Percentiles rank a stretch among this genome's conserved stretches.
Evolutionary conservation across 2,888 invertebrate species (phyloP).

Genomic region (Drosophila seclusa): DNA sequence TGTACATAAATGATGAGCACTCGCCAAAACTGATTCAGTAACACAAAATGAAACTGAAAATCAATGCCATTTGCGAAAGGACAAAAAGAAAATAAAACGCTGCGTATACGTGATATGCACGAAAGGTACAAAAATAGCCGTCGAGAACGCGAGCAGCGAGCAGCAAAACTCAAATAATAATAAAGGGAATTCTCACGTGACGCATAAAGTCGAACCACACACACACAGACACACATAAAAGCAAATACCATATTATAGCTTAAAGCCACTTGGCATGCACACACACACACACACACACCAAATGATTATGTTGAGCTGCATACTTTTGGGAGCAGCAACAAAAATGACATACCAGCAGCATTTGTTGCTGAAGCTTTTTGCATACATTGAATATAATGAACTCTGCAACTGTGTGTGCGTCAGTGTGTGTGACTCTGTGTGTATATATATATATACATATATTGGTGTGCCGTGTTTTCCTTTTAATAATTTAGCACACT

Average conservation of each 20-base stretch:
- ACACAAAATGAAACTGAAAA: slow-evolving; percentile 45
- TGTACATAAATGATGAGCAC: slow-evolving; percentile 30
- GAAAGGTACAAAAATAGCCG: slow-evolving; percentile 31
- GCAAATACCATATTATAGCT: slow-evolving; percentile 28
- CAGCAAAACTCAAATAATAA: slow-evolving; percentile 71
- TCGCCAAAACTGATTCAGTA: slow-evolving; percentile 12
- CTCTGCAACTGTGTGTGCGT: slow-evolving; percentile 26
- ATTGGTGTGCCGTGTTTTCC: slow-evolving; percentile 58
- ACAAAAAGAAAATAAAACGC: slow-evolving; percentile 28
- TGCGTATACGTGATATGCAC: slow-evolving; percentile 75
- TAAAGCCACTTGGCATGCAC: slow-evolving; percentile 26
- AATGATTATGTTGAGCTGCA: slow-evolving; percentile 71
- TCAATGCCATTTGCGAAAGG: slow-evolving; percentile 60
- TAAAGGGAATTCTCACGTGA: slow-evolving; percentile 79
- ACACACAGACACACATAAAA: background rate
- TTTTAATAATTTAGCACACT: slow-evolving; percentile 73
- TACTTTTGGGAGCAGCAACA: slow-evolving; percentile 62
- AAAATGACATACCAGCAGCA: slow-evolving; percentile 51
- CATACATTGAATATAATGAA: slow-evolving; percentile 74
- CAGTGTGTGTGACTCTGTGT: slow-evolving; percentile 18
- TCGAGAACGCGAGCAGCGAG: slow-evolving; percentile 7
- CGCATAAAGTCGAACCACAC: slow-evolving; percentile 65
- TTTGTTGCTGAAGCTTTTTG: slow-evolving; percentile 66
- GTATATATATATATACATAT: slow-evolving; percentile 24
- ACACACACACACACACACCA: slow-evolving; percentile 24